Base-by-base conservation (phyloP, 2,113 vertebrate genomes). In the Scolopax mira region DNA sequence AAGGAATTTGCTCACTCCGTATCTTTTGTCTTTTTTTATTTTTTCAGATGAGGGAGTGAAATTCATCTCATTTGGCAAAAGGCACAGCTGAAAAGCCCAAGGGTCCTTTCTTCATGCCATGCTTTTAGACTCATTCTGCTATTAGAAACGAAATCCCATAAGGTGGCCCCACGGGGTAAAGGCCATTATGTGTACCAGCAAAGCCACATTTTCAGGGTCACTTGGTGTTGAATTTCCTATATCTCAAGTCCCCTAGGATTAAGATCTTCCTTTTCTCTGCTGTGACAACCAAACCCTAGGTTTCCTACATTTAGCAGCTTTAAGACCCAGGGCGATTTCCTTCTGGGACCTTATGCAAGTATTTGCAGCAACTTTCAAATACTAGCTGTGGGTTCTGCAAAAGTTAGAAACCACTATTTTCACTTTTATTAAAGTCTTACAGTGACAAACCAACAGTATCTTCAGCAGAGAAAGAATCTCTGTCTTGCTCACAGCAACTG, bases 221-320 rank as follows among this genome's bases (percentile, higher is more conserved):
- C 19, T 62, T 24, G 25, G 19, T 55, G 13, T 35, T 10, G 33
- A 3, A 46, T 31, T 82, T 85, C 61, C 35, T 37, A 27, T 17
- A 82, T 12, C 22, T 4, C 37, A 51, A 80, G 46, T 41, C 41
- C 70, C n/a, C 28, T 31, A 70, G 33, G 23, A 78, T 58, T 92
- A 42, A 71, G n/a, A 52, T 85, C 18, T 4, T 74, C 15, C 19
- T 84, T 85, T 81, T 90, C 46, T 49, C 25, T 10, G 3, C 39
- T 90, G n/a, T 33, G 55, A 89, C 44, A 35, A 79, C 3, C 37
- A 75, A 88, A 88, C 19, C 4, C 18, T 60, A 70, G 54, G 19
- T 55, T 55, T 79, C 23, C 13, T 55, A 15, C 0, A 0, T 69
- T 78, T 65, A 90, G 10, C 1, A 0, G 17, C 44, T 72, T 58